Percentiles rank a stretch among this genome's conserved stretches.
These are phyloP conservation scores for Coptodon rendalli DNA, from an alignment of 2,113 vertebrate species.

Conservation along the genomic window DNA sequence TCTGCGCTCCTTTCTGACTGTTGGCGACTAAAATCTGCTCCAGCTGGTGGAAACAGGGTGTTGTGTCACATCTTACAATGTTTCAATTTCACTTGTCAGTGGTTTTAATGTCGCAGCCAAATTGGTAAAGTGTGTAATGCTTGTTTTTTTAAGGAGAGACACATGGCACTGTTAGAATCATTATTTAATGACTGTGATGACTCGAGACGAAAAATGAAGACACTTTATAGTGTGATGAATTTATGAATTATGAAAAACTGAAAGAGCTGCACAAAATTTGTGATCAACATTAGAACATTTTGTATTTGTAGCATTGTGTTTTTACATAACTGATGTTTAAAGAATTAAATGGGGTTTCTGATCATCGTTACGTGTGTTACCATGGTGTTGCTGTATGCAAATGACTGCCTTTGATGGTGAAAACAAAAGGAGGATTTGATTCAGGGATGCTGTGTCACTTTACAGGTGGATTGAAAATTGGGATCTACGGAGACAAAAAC, in stretches of 20 bases:
- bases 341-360: background rate
- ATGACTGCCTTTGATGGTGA: background rate
- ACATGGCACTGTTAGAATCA: background rate
- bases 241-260: background rate
- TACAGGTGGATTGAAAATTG: background rate
- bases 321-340: background rate
- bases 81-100: background rate
- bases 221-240: background rate
- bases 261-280: background rate
- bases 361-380: background rate
- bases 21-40: background rate
- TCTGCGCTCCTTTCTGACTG: background rate
- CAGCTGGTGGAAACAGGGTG: background rate
- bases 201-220: background rate
- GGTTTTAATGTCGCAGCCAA: background rate
- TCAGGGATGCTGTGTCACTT: background rate
- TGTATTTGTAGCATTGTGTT: background rate
- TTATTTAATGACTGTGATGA: background rate
- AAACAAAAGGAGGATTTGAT: background rate
- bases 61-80: background rate
- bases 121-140: background rate
- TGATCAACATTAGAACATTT: background rate
- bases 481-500: background rate
- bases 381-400: background rate
- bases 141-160: background rate